Base-by-base conservation (phyloP, 2,888 invertebrate species). In the Meiosimyza decipiens region DNA sequence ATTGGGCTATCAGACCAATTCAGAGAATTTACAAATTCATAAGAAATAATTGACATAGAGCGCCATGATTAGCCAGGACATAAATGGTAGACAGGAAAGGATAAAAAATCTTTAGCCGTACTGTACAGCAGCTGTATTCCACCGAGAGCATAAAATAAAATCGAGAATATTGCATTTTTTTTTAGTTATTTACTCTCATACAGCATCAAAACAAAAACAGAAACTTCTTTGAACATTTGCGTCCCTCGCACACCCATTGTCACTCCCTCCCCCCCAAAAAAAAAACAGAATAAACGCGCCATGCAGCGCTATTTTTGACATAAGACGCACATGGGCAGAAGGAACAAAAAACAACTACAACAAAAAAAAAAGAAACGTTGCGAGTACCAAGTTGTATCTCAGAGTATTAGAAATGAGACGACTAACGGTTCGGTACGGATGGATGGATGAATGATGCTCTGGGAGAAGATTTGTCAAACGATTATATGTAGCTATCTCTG, bases 191-290 rank as follows among this genome's bases (percentile, higher is more conserved):
- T 40, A 50, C 62, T 40, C 70, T 62, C 71, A 22, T 6, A 5
- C 74, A 71, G 73, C 74, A 80, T 77, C 77, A 75, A 74, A 78
- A 80, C 73, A 80, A 78, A 79, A 80, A 80, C 71, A 73, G 59
- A 49, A 51, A 15, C 11, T 57, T 50, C 57, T n/a, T 66, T 50
- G 9, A 40, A 40, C 73, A 59, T 28, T 50, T 50, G 13, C 60
- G 5, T 12, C 54, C 57, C 16, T 13, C 22, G 28, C 16, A 62
- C 22, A 33, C 47, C 62, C 47, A 16, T 51, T 62, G 3, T 13
- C 16, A 60, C n/a, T n/a, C 12, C 33, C 57, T 15, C 59, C 60
- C 51, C 55, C n/a, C n/a, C n/a, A n/a, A n/a, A n/a, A n/a, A n/a
- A 51, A 50, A 12, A 15, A 22, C 9, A 40, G 9, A 6, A 40